A percentile compares a stretch with the other conserved stretches of the same genome.
phyloP scores from a whole-genome alignment of 2,797 vertebrate genomes.

The Hirundo rustica region DNA sequence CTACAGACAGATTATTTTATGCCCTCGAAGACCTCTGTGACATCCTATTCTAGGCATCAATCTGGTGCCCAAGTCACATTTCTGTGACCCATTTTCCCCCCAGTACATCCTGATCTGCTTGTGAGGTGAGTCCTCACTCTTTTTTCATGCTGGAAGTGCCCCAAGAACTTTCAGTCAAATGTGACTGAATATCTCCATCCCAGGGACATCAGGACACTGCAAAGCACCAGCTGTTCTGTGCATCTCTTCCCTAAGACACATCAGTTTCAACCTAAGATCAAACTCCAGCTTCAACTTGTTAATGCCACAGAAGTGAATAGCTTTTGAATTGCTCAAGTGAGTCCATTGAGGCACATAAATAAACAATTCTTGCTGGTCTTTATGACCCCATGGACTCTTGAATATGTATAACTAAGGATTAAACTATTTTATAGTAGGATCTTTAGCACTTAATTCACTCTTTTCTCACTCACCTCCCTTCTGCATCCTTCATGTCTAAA shows the following conservation, averaged over 20 bases:
- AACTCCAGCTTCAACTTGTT: not conserved
- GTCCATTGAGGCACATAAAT: not conserved
- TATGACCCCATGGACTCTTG: not conserved
- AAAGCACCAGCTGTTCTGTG: not conserved
- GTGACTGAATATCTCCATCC: not conserved
- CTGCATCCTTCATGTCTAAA: not conserved
- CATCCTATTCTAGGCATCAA: not conserved
- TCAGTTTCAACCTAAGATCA: not conserved
- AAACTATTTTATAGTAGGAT: not conserved
- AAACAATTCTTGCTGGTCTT: not conserved
- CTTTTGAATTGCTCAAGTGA: not conserved
- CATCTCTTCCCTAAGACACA: not conserved
- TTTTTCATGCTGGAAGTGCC: not conserved
- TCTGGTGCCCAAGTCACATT: not conserved
- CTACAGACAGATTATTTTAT: not conserved
- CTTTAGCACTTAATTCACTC: not conserved
- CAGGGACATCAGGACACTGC: not conserved
- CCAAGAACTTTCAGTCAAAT: not conserved
- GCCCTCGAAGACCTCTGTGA: not conserved
- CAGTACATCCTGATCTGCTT: not conserved
- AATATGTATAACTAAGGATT: not conserved
- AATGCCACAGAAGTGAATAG: not conserved
- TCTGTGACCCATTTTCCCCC: not conserved
- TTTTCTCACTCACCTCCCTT: not conserved
- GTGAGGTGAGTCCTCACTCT: rapidly evolving